These are phyloP conservation scores for Mormyrus proboscirostris DNA, from an alignment of 2,797 vertebrate species.

Conservation along the genomic window DNA sequence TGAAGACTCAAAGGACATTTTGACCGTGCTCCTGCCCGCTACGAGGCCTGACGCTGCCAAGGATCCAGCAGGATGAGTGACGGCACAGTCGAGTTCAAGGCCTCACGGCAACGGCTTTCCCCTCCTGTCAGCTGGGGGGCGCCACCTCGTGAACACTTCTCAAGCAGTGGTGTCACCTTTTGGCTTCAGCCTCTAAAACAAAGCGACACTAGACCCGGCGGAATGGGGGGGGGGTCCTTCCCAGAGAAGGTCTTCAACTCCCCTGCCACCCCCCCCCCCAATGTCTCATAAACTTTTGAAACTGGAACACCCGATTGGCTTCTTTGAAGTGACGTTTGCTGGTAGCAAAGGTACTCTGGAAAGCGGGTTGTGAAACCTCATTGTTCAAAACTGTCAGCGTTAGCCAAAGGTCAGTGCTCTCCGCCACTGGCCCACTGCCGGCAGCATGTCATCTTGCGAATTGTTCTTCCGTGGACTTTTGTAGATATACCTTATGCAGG, in stretches of 20 bases:
- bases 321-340: neutral
- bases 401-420: neutral
- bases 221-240: neutral
- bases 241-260: neutral
- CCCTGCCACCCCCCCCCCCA: neutral
- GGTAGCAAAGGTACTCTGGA: neutral
- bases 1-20: neutral
- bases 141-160: neutral
- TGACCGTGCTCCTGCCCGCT: neutral
- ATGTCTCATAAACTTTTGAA: neutral
- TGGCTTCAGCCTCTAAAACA: neutral
- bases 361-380: neutral
- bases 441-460: neutral
- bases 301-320: neutral
- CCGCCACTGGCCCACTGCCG: neutral
- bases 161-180: neutral
- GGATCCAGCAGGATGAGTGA: neutral
- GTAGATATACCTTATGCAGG: neutral
- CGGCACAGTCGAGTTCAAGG: neutral
- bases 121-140: neutral
- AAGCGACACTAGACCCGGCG: neutral
- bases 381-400: neutral
- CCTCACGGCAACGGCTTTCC: neutral
- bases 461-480: neutral
- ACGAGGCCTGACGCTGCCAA: neutral